Evolutionary conservation across 23 tunicate genomes (phyloP).

Genomic region (Corella eumyota): DNA sequence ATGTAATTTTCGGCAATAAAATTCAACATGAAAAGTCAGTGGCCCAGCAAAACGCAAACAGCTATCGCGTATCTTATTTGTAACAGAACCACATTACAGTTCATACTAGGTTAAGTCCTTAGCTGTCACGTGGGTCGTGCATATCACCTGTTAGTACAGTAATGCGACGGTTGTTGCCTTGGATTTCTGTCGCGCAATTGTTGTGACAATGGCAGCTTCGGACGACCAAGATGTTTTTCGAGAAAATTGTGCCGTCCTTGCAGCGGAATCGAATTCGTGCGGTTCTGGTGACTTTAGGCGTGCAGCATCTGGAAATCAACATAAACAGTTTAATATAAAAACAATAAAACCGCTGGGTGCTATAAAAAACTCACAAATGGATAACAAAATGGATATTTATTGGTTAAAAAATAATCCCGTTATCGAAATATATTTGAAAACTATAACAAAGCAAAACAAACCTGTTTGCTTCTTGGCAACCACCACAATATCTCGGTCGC

Average conservation of each 20-base stretch:
- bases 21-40: too few species aligned
- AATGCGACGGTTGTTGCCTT: too few species aligned
- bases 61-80: too few species aligned
- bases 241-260: constrained; percentile 12
- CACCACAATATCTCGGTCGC: constrained; percentile 59
- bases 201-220: constrained; percentile 31
- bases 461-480: constrained; percentile 42
- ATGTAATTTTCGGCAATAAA: too few species aligned
- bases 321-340: background rate
- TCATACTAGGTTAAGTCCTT: too few species aligned
- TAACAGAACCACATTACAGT: background rate
- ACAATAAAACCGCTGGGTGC: background rate
- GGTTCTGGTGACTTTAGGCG: constrained; percentile 22
- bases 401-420: background rate
- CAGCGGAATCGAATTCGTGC: constrained; percentile 23
- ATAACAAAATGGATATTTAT: background rate
- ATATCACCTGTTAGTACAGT: too few species aligned
- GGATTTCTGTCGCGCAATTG: constrained; percentile 14
- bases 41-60: too few species aligned
- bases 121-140: too few species aligned
- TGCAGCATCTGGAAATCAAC: constrained; percentile 29
- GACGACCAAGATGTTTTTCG: constrained; percentile 30
- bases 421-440: background rate
- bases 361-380: too few species aligned
- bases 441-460: background rate